Conservation (phyloP, 2,888 invertebrate genomes). For the Lydus trimaculatus region DNA sequence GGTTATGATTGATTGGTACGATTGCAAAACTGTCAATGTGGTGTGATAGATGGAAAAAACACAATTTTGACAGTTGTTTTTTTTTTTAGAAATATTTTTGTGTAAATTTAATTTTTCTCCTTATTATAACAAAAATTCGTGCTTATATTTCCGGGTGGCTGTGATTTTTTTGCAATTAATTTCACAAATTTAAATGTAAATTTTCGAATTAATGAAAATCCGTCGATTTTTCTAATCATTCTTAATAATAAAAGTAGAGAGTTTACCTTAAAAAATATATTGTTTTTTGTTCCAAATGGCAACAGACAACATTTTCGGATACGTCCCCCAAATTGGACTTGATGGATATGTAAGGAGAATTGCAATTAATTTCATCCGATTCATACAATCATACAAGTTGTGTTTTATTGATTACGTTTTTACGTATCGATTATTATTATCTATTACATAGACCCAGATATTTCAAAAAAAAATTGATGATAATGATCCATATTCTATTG, state of each 20-base stretch:
- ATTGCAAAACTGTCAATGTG: too few species aligned
- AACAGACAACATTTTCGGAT: conserved; percentile 58
- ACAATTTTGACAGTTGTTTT: conserved; percentile 24
- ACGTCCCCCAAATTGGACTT: conserved; percentile 56
- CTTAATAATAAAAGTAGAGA: neutral
- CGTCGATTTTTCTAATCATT: neutral
- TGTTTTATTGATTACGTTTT: neutral
- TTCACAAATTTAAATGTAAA: conserved; percentile 33
- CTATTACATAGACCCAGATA: too few species aligned
- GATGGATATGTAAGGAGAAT: conserved; percentile 58
- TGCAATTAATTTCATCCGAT: neutral
- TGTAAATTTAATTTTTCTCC: conserved; percentile 19
- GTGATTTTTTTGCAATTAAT: conserved; percentile 19
- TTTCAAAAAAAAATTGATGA: too few species aligned
- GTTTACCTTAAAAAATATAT: conserved; percentile 4
- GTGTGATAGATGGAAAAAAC: too few species aligned
- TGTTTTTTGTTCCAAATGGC: conserved; percentile 51
- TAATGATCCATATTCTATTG: too few species aligned
- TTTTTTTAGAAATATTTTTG: conserved; percentile 7
- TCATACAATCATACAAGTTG: neutral
- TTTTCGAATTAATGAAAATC: conserved; percentile 9
- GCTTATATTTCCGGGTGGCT: conserved; percentile 20
- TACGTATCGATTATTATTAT: neutral
- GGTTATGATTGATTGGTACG: too few species aligned
- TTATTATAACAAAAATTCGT: too few species aligned